Percentiles rank a stretch among this genome's conserved stretches.
phyloP scores from a whole-genome alignment of 1,140 invertebrate genomes.

The Eubasilissa regina region DNA sequence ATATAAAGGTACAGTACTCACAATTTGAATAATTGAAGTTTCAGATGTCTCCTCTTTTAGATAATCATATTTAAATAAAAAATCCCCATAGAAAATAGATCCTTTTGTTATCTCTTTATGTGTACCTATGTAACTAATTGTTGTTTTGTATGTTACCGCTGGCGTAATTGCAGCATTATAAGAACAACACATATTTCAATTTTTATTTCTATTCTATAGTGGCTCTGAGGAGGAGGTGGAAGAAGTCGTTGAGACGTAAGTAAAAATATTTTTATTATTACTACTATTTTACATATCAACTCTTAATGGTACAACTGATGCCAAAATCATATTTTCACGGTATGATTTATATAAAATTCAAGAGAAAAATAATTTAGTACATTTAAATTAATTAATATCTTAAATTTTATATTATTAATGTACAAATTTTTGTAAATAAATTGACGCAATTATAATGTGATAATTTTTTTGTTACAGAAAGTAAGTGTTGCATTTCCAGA shows the following conservation, averaged over 20 bases:
- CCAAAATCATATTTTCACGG: neutral
- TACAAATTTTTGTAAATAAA: too few species aligned
- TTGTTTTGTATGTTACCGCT: conserved; percentile 21
- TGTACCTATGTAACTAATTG: conserved; percentile 36
- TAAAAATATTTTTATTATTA: conserved; percentile 61
- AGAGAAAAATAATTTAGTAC: conserved; percentile 56
- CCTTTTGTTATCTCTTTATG: neutral
- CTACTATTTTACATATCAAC: too few species aligned
- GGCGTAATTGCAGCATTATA: conserved; percentile 13
- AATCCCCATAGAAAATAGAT: too few species aligned
- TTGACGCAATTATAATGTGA: neutral
- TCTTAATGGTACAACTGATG: neutral
- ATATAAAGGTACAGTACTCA: conserved; percentile 27
- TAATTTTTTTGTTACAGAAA: conserved; percentile 74
- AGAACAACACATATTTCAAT: conserved; percentile 35
- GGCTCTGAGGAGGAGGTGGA: conserved; percentile 78
- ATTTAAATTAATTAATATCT: too few species aligned
- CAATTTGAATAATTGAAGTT: neutral
- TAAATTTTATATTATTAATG: neutral
- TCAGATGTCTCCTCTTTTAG: too few species aligned
- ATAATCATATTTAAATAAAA: too few species aligned
- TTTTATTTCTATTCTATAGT: conserved; percentile 63
- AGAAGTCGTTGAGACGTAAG: conserved; percentile 81
- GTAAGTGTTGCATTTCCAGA: conserved; percentile 72
- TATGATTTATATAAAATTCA: neutral